Conservation (phyloP, 2,888 invertebrate species). For the Cataglyphis livida region DNA sequence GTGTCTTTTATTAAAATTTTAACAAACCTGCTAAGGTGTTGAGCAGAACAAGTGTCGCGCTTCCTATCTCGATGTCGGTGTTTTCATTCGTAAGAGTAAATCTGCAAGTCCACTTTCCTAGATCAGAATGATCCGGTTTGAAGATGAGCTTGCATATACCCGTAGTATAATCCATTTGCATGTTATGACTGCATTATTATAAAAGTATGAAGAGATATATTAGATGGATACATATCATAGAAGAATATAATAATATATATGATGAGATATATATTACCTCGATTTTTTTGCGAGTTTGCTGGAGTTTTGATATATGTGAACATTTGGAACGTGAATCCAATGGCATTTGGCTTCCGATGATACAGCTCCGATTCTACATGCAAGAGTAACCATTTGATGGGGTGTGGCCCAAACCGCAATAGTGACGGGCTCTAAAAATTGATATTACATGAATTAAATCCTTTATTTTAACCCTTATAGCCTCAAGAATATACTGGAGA, state of each 20-base stretch:
- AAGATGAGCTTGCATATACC: constrained; percentile 83
- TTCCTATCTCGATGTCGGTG: constrained; percentile 77
- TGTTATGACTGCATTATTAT: constrained; percentile 73
- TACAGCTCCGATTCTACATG: constrained; percentile 79
- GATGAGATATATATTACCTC: constrained; percentile 66
- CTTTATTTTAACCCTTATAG: background rate
- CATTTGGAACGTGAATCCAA: constrained; percentile 80
- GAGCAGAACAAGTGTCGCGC: constrained; percentile 80
- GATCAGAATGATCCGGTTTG: constrained; percentile 79
- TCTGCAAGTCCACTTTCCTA: constrained; percentile 83
- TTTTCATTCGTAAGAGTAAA: constrained; percentile 75
- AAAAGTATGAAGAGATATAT: background rate
- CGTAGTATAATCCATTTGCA: constrained; percentile 80
- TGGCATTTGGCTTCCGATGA: constrained; percentile 78
- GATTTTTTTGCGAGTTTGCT: constrained; percentile 64
- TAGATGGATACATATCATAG: background rate
- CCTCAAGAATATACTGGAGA: constrained; percentile 6
- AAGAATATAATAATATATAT: background rate
- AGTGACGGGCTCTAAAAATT: constrained; percentile 81
- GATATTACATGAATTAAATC: constrained; percentile 38
- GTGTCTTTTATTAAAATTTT: constrained; percentile 7
- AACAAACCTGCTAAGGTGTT: constrained; percentile 76
- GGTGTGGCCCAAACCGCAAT: constrained; percentile 82
- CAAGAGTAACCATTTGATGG: constrained; percentile 82
- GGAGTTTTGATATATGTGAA: constrained; percentile 74